Conservation (phyloP, 2,113 vertebrate genomes). For the Onychostoma macrolepis region DNA sequence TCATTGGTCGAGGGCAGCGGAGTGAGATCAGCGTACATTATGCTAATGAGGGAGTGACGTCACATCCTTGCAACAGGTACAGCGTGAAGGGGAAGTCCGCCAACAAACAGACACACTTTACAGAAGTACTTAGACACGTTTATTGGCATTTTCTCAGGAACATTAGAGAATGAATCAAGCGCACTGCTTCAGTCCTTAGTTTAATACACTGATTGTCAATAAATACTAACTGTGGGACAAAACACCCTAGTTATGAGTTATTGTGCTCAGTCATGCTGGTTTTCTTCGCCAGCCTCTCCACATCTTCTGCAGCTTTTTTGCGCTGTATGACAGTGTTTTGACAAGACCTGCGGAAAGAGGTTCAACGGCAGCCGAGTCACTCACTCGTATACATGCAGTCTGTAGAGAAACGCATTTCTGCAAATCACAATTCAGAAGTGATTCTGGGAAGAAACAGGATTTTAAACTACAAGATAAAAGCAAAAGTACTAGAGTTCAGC, state of each 20-base stretch:
- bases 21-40: conserved; percentile 83
- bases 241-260: neutral
- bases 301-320: conserved; percentile 92
- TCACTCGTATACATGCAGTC: neutral
- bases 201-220: neutral
- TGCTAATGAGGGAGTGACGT: conserved; percentile 74
- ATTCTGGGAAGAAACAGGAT: neutral
- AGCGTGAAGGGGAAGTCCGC: conserved; percentile 21
- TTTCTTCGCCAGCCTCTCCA: conserved; percentile 87
- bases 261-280: conserved; percentile 58
- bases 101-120: neutral
- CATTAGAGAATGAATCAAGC: neutral
- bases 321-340: conserved; percentile 87
- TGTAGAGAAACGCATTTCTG: neutral
- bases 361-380: neutral
- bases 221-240: neutral
- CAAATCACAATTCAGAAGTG: neutral
- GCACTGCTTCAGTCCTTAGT: neutral
- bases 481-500: neutral
- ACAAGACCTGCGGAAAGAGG: conserved; percentile 77
- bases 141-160: neutral
- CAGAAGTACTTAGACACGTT: neutral
- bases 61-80: conserved; percentile 73
- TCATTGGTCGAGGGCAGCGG: conserved; percentile 75
- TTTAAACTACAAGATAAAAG: neutral